phyloP scores from a whole-genome alignment of 2,888 invertebrate genomes.

The Neoaliturus tenellus region DNA sequence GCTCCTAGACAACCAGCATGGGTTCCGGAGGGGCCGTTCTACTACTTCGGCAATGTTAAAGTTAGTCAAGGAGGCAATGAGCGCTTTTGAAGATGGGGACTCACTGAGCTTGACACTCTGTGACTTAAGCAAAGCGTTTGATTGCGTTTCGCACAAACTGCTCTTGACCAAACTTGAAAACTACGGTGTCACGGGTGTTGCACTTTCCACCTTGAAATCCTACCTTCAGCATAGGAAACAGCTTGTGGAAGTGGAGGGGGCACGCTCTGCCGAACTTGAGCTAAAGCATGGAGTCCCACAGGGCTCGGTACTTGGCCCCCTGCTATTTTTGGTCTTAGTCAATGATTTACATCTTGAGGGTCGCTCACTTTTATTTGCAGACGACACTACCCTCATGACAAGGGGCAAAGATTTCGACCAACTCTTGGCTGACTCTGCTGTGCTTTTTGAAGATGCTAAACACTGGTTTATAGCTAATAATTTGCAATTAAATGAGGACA shows the following conservation, averaged over 20 bases:
- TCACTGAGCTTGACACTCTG: slow-evolving; percentile 3
- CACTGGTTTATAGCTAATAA: background rate
- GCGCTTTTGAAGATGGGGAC: slow-evolving; percentile 16
- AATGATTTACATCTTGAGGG: slow-evolving; percentile 11
- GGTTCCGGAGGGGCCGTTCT: background rate
- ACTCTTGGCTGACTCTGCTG: no score
- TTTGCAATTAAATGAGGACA: no score
- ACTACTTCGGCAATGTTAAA: background rate
- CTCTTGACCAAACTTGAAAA: background rate
- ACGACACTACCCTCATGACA: slow-evolving; percentile 8
- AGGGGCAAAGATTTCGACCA: background rate
- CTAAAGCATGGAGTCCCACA: background rate
- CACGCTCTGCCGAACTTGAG: background rate
- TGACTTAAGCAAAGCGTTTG: slow-evolving; percentile 40
- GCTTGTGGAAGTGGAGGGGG: background rate
- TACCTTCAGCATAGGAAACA: background rate
- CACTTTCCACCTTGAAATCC: background rate
- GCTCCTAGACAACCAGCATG: background rate
- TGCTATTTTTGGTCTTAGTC: slow-evolving; percentile 1
- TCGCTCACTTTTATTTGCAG: background rate
- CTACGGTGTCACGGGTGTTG: background rate
- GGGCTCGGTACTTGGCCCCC: slow-evolving; percentile 4
- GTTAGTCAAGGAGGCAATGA: background rate
- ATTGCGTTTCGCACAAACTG: slow-evolving; percentile 1
- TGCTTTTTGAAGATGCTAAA: no score